Percentiles rank a stretch among this genome's conserved stretches.
Evolutionary conservation across 2,113 vertebrate species (phyloP).

Genomic region (Proterorhinus semilunaris): DNA sequence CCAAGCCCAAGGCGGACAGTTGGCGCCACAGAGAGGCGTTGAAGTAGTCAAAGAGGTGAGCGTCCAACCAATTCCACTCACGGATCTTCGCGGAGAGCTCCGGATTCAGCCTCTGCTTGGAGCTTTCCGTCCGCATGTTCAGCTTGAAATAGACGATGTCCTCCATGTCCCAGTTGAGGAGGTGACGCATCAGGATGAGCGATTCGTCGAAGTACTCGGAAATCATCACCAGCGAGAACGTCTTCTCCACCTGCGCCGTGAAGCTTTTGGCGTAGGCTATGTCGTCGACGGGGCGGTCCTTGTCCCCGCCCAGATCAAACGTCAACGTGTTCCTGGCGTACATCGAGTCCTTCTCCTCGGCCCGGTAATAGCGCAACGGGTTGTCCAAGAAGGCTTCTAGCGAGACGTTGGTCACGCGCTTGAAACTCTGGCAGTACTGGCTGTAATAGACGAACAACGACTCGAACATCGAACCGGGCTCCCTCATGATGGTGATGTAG

Average conservation of each 20-base stretch:
- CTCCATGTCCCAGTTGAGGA: conserved; percentile 85
- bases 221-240: conserved; percentile 87
- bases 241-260: conserved; percentile 75
- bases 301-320: conserved; percentile 84
- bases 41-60: conserved; percentile 82
- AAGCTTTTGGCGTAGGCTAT: conserved; percentile 71
- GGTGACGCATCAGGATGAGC: conserved; percentile 81
- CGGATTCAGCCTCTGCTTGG: conserved; percentile 73
- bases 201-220: conserved; percentile 88
- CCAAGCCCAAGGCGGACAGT: conserved; percentile 70
- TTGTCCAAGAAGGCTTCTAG: conserved; percentile 79
- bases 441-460: conserved; percentile 87
- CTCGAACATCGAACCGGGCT: conserved; percentile 86
- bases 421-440: conserved; percentile 82
- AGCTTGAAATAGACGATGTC: conserved; percentile 85
- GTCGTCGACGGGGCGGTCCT: conserved; percentile 69
- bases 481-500: conserved; percentile 84
- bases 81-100: conserved; percentile 72
- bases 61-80: conserved; percentile 82
- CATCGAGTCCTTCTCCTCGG: conserved; percentile 80
- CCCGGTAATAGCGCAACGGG: conserved; percentile 80
- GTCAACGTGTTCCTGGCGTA: conserved; percentile 84
- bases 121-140: conserved; percentile 81
- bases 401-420: conserved; percentile 81
- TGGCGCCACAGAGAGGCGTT: conserved; percentile 83